Percentiles rank a stretch among this genome's conserved stretches.
Conservation (phyloP, 2,888 invertebrate genomes). For the Leucoma salicis region DNA sequence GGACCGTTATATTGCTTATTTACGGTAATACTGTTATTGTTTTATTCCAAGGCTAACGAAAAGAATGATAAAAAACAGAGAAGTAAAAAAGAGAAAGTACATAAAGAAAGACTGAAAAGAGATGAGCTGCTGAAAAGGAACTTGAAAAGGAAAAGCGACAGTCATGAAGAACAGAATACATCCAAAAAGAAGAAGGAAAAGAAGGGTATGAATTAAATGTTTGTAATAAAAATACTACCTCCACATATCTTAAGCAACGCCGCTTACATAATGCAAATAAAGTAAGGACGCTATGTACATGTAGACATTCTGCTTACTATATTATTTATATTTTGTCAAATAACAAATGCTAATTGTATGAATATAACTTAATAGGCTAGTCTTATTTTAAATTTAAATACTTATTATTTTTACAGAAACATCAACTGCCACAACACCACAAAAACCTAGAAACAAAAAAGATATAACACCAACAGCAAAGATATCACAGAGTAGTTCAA, state of each 20-base stretch:
- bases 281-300: no score
- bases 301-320: no score
- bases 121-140: constrained; percentile 48
- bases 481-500: neutral
- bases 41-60: constrained; percentile 52
- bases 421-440: constrained; percentile 4
- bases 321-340: no score
- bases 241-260: no score
- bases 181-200: constrained; percentile 46
- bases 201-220: constrained; percentile 44
- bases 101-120: constrained; percentile 46
- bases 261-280: no score
- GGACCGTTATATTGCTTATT: no score
- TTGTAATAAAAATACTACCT: no score
- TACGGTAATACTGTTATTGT: no score
- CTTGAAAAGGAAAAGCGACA: constrained; percentile 63
- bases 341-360: no score
- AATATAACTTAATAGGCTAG: no score
- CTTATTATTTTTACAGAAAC: constrained; percentile 7
- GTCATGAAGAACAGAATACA: constrained; percentile 34
- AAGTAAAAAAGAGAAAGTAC: constrained; percentile 45
- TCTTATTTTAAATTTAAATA: no score
- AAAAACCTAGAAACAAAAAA: constrained; percentile 8
- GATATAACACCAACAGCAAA: constrained; percentile 1
- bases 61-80: constrained; percentile 42